These are phyloP conservation scores for Ommatoiulus sabulosus DNA, from an alignment of 2,888 invertebrate species.

Conservation along the genomic window DNA sequence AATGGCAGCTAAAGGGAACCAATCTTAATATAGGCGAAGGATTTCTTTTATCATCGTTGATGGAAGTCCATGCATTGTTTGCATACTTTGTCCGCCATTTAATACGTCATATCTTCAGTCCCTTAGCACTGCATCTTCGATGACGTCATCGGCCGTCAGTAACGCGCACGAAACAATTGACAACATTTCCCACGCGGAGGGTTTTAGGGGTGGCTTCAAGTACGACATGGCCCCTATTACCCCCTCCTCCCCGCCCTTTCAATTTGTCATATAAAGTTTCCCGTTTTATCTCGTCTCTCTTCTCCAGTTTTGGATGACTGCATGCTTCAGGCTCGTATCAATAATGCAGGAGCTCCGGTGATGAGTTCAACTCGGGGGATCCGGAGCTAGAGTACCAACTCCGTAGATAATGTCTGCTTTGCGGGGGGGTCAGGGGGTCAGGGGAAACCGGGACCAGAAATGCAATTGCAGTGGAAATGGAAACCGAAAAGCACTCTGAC, in stretches of 20 bases:
- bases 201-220: not conserved
- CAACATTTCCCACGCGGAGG: not conserved
- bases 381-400: conserved; percentile 25
- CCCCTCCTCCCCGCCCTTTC: not conserved
- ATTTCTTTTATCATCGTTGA: no score
- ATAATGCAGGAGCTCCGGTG: conserved; percentile 49
- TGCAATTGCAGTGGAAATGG: conserved; percentile 46
- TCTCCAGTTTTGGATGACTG: conserved; percentile 47
- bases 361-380: conserved; percentile 44
- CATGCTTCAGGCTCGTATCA: conserved; percentile 46
- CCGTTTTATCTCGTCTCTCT: conserved; percentile 34
- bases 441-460: not conserved
- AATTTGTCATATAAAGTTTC: conserved; percentile 43
- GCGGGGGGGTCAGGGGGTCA: not conserved
- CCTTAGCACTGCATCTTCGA: no score
- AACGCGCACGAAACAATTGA: no score
- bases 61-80: no score
- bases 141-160: no score
- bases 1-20: no score
- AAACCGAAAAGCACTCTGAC: conserved; percentile 41
- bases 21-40: no score
- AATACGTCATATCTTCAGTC: no score
- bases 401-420: conserved; percentile 26
- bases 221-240: not conserved
- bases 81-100: no score